Evolutionary conservation across 2,888 invertebrate species (phyloP).

Genomic region (Eubasilissa splendida): DNA sequence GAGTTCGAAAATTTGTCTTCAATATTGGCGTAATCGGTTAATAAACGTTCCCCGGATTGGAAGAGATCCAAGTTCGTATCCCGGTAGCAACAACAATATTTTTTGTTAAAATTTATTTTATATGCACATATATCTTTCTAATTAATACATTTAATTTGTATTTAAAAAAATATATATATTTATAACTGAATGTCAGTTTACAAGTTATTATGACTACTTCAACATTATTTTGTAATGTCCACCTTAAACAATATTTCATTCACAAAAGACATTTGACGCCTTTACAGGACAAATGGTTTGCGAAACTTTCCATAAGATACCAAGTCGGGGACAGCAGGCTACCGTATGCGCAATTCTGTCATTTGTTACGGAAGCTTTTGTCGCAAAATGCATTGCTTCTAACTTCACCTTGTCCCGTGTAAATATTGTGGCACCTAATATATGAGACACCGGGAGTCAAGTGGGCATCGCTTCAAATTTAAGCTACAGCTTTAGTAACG

Average conservation of each 20-base stretch:
- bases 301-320: constrained; percentile 41
- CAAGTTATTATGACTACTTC: too few species aligned
- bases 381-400: constrained; percentile 26
- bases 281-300: constrained; percentile 28
- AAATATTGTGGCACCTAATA: constrained; percentile 10
- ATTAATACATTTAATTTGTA: too few species aligned
- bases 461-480: neutral
- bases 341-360: constrained; percentile 71
- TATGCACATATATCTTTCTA: too few species aligned
- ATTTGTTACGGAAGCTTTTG: constrained; percentile 49
- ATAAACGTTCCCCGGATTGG: too few species aligned
- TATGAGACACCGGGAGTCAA: neutral
- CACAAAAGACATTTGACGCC: constrained; percentile 31
- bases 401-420: constrained; percentile 13
- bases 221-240: too few species aligned
- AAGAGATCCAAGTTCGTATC: too few species aligned
- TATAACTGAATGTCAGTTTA: too few species aligned
- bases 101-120: too few species aligned
- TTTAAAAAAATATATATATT: too few species aligned
- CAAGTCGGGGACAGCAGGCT: constrained; percentile 67
- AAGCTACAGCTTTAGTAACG: neutral
- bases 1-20: too few species aligned
- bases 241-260: constrained; percentile 1
- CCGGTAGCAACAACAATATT: too few species aligned
- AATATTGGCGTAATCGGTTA: too few species aligned